Base-by-base conservation (phyloP, 2,888 invertebrate species). In the Apeira syringaria region DNA sequence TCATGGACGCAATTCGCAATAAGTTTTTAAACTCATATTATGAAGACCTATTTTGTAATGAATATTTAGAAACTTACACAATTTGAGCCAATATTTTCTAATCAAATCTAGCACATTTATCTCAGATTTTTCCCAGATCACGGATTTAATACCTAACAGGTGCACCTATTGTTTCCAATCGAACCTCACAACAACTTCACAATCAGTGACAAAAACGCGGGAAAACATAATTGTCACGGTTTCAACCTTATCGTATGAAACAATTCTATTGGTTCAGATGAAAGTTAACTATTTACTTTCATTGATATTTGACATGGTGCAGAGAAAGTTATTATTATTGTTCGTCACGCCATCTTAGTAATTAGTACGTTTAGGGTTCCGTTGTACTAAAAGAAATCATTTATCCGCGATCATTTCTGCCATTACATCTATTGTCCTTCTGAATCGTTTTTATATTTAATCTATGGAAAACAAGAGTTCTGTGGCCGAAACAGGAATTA, bases 231-330 rank as follows among this genome's bases (percentile, higher is more conserved):
- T 72, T 70, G 64, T 75, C 69, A 67, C 70, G 60, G 60, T 58
- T 67, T 67, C 66, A 67, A 65, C 64, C 63, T 58, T 61, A 59
- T 58, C 63, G 68, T 57, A 56, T 39, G 54, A 47, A 45, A 61
- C 73, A 74, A 74, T 74, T 77, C 73, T 70, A 68, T 67, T 18
- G 59, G 58, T 63, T 57, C 63, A 64, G 66, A 77, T 68, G 79
- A 85, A 84, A 82, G 81, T 80, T 76, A 73, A 74, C 73, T 65
- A 68, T 67, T 70, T 56, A 61, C 68, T 73, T 65, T 58, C 51
- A 65, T 60, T 64, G 39, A 59, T 64, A 72, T 70, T 71, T 59
- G 67, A 71, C 64, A 66, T 63, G 64, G 63, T 72, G 56, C 39
- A 43, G 62, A 56, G 73, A 79, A 76, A 78, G 41, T 26, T 0